A percentile compares a stretch with the other conserved stretches of the same genome.
These are phyloP conservation scores for Rhinophrynus dorsalis DNA, from an alignment of 2,797 vertebrate genomes.

Conservation along the genomic window DNA sequence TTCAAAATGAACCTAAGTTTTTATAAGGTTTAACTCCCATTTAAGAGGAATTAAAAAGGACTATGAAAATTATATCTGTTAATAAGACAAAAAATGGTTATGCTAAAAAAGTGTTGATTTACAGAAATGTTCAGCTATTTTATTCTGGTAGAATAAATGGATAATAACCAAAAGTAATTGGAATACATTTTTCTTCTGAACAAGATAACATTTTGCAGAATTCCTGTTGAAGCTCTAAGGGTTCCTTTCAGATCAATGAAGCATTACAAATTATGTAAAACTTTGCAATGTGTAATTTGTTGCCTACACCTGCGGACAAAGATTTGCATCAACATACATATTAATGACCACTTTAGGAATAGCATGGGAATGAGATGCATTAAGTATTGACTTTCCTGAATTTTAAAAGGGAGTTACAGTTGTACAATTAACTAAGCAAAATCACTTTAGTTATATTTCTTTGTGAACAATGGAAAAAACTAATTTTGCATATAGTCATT, in stretches of 20 bases:
- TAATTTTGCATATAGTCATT: too few relatives aligned
- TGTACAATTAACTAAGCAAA: background rate
- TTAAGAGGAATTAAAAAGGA: too few relatives aligned
- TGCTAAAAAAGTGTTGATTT: too few relatives aligned
- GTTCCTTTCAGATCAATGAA: background rate
- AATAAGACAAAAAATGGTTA: too few relatives aligned
- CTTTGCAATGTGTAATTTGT: slow-evolving; percentile 28
- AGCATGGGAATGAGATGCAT: slow-evolving; percentile 11
- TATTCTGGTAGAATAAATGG: too few relatives aligned
- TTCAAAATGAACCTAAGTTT: too few relatives aligned
- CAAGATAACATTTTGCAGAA: slow-evolving; percentile 22
- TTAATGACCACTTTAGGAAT: slow-evolving; percentile 26
- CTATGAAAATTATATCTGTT: too few relatives aligned
- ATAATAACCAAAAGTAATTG: slow-evolving; percentile 1
- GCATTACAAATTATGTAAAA: slow-evolving; percentile 33
- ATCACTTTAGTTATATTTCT: background rate
- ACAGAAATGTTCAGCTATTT: too few relatives aligned
- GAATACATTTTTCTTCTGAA: slow-evolving; percentile 21
- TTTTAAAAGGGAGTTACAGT: background rate
- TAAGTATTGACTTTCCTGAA: slow-evolving; percentile 12
- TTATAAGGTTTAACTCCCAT: too few relatives aligned
- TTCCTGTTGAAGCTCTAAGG: background rate
- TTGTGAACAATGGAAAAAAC: background rate
- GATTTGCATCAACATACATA: slow-evolving; percentile 45
- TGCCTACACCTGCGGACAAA: slow-evolving; percentile 42